Evolutionary conservation across 2,113 vertebrate species (phyloP).

Genomic region (Galbula dea): DNA sequence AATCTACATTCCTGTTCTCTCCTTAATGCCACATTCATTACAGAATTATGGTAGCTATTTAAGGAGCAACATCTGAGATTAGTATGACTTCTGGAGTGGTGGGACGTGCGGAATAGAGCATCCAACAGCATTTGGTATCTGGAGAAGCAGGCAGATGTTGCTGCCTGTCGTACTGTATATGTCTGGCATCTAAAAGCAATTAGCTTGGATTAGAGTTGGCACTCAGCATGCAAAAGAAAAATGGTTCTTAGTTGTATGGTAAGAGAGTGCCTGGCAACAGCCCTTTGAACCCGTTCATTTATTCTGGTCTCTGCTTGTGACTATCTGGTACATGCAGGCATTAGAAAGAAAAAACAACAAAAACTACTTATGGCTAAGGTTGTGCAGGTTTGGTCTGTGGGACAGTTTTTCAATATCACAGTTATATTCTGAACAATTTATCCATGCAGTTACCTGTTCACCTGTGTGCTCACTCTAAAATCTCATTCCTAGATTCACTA

Average conservation of each 20-base stretch:
- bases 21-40: neutral
- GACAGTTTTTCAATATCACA: neutral
- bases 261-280: neutral
- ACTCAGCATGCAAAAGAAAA: neutral
- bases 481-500: no score
- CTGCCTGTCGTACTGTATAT: neutral
- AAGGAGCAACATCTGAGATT: neutral
- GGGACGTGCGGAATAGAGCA: neutral
- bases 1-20: neutral
- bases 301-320: neutral
- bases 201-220: conserved; percentile 10
- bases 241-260: neutral
- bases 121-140: neutral
- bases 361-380: neutral
- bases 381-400: neutral
- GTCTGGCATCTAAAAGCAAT: conserved; percentile 8
- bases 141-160: neutral
- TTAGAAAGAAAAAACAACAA: neutral
- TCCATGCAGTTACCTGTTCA: neutral
- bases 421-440: neutral
- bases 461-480: neutral
- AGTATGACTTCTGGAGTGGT: neutral
- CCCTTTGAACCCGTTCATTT: conserved; percentile 7
- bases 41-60: neutral
- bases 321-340: neutral